These are phyloP conservation scores for Parapristionchus giblindavisi DNA, from an alignment of 2,888 invertebrate genomes.

Conservation along the genomic window DNA sequence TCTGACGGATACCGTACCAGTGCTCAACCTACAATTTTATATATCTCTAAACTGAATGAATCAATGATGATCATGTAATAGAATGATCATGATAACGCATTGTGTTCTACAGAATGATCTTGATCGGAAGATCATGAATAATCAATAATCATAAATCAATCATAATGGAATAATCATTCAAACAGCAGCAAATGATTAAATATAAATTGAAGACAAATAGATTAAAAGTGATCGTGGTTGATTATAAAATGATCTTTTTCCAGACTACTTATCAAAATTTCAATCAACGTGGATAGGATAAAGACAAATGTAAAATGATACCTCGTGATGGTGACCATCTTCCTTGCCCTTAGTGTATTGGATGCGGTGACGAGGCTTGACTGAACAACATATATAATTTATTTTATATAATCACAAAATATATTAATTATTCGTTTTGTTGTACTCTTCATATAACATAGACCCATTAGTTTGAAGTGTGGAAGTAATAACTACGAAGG, in stretches of 20 bases:
- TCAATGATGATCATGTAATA: neutral
- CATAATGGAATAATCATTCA: neutral
- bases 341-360: conserved; percentile 65
- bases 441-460: neutral
- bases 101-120: neutral
- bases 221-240: too few species aligned
- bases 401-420: neutral
- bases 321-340: conserved; percentile 65
- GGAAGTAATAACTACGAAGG: too few species aligned
- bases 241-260: neutral
- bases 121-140: neutral
- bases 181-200: too few species aligned
- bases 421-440: neutral
- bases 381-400: conserved; percentile 50
- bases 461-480: too few species aligned
- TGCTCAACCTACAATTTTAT: conserved; percentile 56
- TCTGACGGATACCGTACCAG: conserved; percentile 66
- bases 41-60: neutral
- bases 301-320: conserved; percentile 14
- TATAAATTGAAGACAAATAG: too few species aligned
- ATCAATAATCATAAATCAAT: neutral
- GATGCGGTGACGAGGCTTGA: conserved; percentile 64
- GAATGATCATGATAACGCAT: neutral
- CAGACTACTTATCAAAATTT: neutral
- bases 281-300: neutral